Percentiles rank a stretch among this genome's conserved stretches.
Conservation (phyloP, 2,797 vertebrate species). For the Pseudocheirus occidentalis region DNA sequence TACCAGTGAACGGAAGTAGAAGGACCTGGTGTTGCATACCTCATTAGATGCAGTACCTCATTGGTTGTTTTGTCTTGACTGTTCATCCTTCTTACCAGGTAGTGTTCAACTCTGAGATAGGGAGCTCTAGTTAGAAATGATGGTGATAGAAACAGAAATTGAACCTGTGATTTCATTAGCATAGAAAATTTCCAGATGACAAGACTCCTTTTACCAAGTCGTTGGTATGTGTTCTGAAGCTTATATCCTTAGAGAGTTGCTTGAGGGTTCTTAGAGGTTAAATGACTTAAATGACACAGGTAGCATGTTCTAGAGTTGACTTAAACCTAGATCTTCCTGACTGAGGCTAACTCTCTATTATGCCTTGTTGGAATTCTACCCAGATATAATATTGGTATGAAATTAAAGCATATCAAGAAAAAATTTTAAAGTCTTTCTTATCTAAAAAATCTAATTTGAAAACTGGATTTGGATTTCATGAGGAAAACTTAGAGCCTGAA, state of each 20-base stretch:
- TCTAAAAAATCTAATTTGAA: background rate
- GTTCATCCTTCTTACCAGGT: background rate
- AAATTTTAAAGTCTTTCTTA: background rate
- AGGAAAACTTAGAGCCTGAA: background rate
- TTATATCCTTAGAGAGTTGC: background rate
- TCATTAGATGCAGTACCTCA: background rate
- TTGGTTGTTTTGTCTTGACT: background rate
- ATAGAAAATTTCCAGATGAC: background rate
- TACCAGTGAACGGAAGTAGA: background rate
- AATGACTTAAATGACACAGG: background rate
- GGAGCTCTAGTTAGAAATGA: background rate
- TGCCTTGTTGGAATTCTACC: background rate
- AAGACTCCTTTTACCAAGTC: background rate
- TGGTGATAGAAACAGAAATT: background rate
- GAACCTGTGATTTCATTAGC: background rate
- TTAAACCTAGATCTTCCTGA: background rate
- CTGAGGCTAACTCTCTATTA: background rate
- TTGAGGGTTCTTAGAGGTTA: background rate
- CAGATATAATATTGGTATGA: background rate
- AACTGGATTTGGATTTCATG: background rate
- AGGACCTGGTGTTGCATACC: background rate
- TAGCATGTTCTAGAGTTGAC: background rate
- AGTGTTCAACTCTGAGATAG: background rate
- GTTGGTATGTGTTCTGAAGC: background rate
- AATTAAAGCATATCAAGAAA: background rate